Base-by-base conservation (phyloP, 2,113 vertebrate species). In the Microcebus griseorufus region DNA sequence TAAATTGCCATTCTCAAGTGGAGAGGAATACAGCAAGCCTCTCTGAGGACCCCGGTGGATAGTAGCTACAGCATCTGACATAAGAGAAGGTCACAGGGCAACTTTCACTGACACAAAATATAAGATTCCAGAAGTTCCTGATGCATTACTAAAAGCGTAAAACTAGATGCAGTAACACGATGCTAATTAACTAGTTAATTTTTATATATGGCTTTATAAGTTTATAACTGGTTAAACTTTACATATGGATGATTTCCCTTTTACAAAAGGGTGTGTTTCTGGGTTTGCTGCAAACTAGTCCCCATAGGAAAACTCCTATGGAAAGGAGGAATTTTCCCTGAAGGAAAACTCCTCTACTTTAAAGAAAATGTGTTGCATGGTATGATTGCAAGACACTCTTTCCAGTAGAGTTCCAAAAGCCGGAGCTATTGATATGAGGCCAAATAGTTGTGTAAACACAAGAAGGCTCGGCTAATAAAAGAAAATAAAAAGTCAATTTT, bases 21-120 rank as follows among this genome's bases (percentile, higher is more conserved):
- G 53, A 1, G 9, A 14, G 25, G 13, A 13, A 65, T 45, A 37
- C 1, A 60, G 8, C 17, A 39, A 25, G 3, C 6, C 3, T 32
- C 14, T 62, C 39, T 2, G 5, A 4, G 22, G 29, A 37, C 11
- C 6, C 22, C 9, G 11, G 0, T 25, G 39, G 25, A 20, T 25
- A 16, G 11, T 6, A 32, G 3, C 45, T n/a, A 16, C 0, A 27
- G 3, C 6, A 20, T 25, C 18, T 9, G 48, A 29, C 1, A 18
- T 2, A 29, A 64, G 9, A 55, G 25, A 45, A 79, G 6, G 51
- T 55, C 39, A 8, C 5, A 32, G 17, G 42, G n/a, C 25, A 62
- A 42, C 12, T 65, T 39, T 17, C 9, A n/a, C 9, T 75, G 34
- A 16, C 53, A 37, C 34, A 45, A 45, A 45, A 45, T 18, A 7